Conservation (phyloP, 1,140 invertebrate genomes). For the Ips typographus region DNA sequence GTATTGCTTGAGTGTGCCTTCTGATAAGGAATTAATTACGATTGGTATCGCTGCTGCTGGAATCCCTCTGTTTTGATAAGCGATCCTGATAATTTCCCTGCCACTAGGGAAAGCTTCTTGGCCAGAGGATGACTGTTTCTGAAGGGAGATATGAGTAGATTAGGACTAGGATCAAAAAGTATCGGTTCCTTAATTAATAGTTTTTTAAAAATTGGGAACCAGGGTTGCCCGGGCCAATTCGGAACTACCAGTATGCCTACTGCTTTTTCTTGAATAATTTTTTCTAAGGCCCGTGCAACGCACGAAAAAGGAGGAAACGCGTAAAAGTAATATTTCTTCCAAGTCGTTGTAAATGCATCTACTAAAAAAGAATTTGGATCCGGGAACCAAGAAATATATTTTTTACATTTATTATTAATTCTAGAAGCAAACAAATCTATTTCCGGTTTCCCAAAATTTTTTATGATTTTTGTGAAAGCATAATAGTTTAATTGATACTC, state of each 20-base stretch:
- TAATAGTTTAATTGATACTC: slow-evolving; percentile 2
- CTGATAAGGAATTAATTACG: neutral
- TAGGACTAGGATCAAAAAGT: too few relatives aligned
- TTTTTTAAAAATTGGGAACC: too few relatives aligned
- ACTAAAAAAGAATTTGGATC: too few relatives aligned
- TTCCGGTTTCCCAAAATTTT: slow-evolving; percentile 18
- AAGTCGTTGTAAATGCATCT: too few relatives aligned
- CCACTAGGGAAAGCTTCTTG: neutral
- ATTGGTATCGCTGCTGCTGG: neutral
- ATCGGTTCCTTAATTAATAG: too few relatives aligned
- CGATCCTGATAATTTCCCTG: too few relatives aligned
- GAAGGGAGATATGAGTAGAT: neutral
- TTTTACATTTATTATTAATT: too few relatives aligned
- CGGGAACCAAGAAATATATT: too few relatives aligned
- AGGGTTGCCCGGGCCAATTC: too few relatives aligned
- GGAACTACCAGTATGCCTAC: too few relatives aligned
- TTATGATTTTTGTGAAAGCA: slow-evolving; percentile 9
- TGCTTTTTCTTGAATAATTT: too few relatives aligned
- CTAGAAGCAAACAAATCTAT: slow-evolving; percentile 12
- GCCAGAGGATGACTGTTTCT: slow-evolving; percentile 33
- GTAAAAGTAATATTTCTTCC: slow-evolving; percentile 37
- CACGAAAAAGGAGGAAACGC: slow-evolving; percentile 45
- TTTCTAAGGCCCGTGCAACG: slow-evolving; percentile 27
- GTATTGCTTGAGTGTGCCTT: neutral
- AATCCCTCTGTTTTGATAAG: neutral